A percentile compares a stretch with the other conserved stretches of the same genome.
Conservation (phyloP, 2,797 vertebrate species). For the Spondyliosoma cantharus region DNA sequence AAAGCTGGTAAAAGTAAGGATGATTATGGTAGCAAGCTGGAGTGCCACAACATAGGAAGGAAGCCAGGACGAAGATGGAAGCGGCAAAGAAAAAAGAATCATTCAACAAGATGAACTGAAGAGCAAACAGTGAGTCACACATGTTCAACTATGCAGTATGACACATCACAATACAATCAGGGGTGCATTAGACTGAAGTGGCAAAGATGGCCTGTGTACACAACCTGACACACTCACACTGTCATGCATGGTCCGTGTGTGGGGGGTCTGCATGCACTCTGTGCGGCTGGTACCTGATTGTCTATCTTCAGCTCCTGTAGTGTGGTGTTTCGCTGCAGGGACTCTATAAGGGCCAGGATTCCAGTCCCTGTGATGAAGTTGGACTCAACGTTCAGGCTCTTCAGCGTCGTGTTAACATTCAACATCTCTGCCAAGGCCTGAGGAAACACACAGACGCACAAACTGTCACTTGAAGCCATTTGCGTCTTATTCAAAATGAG, state of each 20-base stretch:
- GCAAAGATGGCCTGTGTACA: slow-evolving; percentile 49
- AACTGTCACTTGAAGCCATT: not conserved
- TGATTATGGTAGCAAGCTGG: no score
- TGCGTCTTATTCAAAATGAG: not conserved
- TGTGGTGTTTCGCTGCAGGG: slow-evolving; percentile 90
- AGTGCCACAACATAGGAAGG: no score
- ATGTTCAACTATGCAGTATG: slow-evolving; percentile 10
- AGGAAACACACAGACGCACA: slow-evolving; percentile 33
- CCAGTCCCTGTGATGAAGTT: slow-evolving; percentile 97
- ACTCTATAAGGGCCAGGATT: slow-evolving; percentile 89
- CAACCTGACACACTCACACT: slow-evolving; percentile 22
- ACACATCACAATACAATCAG: slow-evolving; percentile 33
- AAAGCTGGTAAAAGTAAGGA: not conserved
- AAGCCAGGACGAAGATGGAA: not conserved
- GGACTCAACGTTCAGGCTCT: slow-evolving; percentile 95
- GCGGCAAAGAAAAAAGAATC: not conserved
- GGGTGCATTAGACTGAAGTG: slow-evolving; percentile 53
- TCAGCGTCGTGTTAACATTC: slow-evolving; percentile 91
- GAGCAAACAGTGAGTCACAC: slow-evolving; percentile 45
- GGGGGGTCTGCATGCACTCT: not conserved
- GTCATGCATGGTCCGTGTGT: not conserved
- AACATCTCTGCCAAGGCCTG: slow-evolving; percentile 97
- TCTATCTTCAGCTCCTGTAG: slow-evolving; percentile 96
- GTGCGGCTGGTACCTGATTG: slow-evolving; percentile 89
- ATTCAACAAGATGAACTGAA: slow-evolving; percentile 10